Conservation (phyloP, 2,888 invertebrate genomes). For the Drosophila niveifrons region DNA sequence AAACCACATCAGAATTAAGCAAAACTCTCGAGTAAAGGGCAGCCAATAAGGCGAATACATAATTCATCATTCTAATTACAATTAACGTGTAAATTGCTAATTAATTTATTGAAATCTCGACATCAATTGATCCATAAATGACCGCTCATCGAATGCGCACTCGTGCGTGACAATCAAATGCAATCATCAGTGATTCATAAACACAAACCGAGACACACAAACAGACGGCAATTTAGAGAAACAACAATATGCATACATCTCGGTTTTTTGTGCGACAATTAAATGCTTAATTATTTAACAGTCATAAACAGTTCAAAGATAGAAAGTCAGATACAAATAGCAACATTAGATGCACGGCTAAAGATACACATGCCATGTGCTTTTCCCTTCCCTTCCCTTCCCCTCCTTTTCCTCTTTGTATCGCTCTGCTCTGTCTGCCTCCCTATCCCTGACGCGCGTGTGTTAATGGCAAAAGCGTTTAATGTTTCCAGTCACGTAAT, state of each 20-base stretch:
- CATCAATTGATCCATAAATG: slow-evolving; percentile 33
- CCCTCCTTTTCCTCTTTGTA: background rate
- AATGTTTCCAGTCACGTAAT: slow-evolving; percentile 81
- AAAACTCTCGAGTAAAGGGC: background rate
- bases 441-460: slow-evolving; percentile 64
- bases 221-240: background rate
- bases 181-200: background rate
- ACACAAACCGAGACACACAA: background rate
- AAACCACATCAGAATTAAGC: slow-evolving; percentile 24
- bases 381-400: slow-evolving; percentile 2
- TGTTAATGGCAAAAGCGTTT: slow-evolving; percentile 79
- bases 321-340: slow-evolving; percentile 18
- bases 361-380: slow-evolving; percentile 37
- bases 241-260: background rate
- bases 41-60: background rate
- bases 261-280: slow-evolving; percentile 48
- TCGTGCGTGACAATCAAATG: slow-evolving; percentile 14
- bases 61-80: slow-evolving; percentile 18
- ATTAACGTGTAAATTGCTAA: slow-evolving; percentile 44
- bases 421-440: background rate
- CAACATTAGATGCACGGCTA: slow-evolving; percentile 31
- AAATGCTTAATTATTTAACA: slow-evolving; percentile 43
- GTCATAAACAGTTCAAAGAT: slow-evolving; percentile 30
- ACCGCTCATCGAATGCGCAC: slow-evolving; percentile 18
- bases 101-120: slow-evolving; percentile 32